These are phyloP conservation scores for Diaperis boleti DNA, from an alignment of 2,888 invertebrate genomes.

Conservation along the genomic window DNA sequence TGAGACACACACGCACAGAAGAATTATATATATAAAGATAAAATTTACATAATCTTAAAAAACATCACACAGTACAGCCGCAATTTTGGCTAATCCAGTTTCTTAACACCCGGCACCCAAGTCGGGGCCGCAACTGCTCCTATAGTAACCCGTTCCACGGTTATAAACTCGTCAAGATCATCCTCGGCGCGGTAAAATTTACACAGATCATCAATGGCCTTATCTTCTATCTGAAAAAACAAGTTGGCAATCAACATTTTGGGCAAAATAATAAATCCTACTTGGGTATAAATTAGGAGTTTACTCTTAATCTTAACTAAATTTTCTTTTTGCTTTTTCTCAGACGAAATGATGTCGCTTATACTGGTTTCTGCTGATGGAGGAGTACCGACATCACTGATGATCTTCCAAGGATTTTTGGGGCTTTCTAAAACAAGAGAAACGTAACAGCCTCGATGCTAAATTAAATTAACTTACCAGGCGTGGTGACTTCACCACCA, in stretches of 20 bases:
- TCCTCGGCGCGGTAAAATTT: slow-evolving; percentile 80
- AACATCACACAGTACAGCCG: slow-evolving; percentile 11
- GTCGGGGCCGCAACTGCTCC: slow-evolving; percentile 71
- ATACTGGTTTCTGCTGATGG: slow-evolving; percentile 57
- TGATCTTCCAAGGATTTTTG: slow-evolving; percentile 67
- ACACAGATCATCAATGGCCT: slow-evolving; percentile 83
- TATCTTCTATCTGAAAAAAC: slow-evolving; percentile 80
- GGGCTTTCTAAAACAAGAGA: slow-evolving; percentile 56
- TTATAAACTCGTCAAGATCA: slow-evolving; percentile 79
- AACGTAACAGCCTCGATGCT: too few relatives aligned
- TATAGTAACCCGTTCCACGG: slow-evolving; percentile 74
- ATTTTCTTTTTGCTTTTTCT: slow-evolving; percentile 79
- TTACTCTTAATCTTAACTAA: slow-evolving; percentile 79
- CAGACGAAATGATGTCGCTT: slow-evolving; percentile 78
- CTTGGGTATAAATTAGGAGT: slow-evolving; percentile 81
- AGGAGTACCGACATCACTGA: slow-evolving; percentile 64
- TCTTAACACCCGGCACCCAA: slow-evolving; percentile 66
- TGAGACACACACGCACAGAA: too few relatives aligned
- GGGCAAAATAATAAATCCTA: slow-evolving; percentile 60
- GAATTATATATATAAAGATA: too few relatives aligned
- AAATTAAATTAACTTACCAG: slow-evolving; percentile 43
- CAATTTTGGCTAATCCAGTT: slow-evolving; percentile 12
- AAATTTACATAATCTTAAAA: slow-evolving; percentile 16
- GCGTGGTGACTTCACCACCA: slow-evolving; percentile 52
- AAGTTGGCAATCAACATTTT: background rate